Percentiles rank a stretch among this genome's conserved stretches.
Conservation (phyloP, 1,140 invertebrate genomes). For the Microplitis demolitor region DNA sequence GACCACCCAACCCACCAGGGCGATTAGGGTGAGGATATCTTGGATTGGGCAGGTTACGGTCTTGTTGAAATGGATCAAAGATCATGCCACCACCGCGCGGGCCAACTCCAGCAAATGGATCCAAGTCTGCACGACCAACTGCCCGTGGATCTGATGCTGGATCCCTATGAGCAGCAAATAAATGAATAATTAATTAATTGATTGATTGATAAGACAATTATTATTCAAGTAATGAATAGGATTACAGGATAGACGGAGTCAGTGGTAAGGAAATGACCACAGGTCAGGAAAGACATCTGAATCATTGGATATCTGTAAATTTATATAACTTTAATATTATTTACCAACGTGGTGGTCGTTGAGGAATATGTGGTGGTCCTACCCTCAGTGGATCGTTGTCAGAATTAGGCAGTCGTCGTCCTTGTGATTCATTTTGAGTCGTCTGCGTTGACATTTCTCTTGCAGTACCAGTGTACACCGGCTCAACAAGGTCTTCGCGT, state of each 20-base stretch:
- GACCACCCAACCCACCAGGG: conserved; percentile 61
- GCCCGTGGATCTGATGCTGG: conserved; percentile 52
- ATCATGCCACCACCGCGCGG: conserved; percentile 69
- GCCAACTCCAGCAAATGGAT: conserved; percentile 68
- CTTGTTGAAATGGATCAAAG: conserved; percentile 68
- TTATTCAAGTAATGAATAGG: background rate
- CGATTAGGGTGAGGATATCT: conserved; percentile 35
- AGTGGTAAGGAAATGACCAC: conserved; percentile 7
- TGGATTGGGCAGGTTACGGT: background rate
- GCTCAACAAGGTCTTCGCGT: conserved; percentile 58
- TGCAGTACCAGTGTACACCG: conserved; percentile 39
- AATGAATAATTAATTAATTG: background rate
- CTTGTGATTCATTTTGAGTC: conserved; percentile 1
- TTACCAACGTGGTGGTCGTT: conserved; percentile 21
- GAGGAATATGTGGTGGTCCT: conserved; percentile 19
- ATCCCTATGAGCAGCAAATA: conserved; percentile 27
- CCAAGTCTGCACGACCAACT: conserved; percentile 73
- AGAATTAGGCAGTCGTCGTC: background rate
- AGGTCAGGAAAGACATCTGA: background rate
- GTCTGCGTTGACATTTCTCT: conserved; percentile 48
- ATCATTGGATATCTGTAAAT: conserved; percentile 18
- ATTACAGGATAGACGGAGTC: background rate
- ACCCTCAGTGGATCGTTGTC: conserved; percentile 42
- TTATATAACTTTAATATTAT: background rate
- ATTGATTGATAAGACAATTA: too few relatives aligned